Base-by-base conservation (phyloP, 1,140 invertebrate genomes). In the Drosophila bocqueti region DNA sequence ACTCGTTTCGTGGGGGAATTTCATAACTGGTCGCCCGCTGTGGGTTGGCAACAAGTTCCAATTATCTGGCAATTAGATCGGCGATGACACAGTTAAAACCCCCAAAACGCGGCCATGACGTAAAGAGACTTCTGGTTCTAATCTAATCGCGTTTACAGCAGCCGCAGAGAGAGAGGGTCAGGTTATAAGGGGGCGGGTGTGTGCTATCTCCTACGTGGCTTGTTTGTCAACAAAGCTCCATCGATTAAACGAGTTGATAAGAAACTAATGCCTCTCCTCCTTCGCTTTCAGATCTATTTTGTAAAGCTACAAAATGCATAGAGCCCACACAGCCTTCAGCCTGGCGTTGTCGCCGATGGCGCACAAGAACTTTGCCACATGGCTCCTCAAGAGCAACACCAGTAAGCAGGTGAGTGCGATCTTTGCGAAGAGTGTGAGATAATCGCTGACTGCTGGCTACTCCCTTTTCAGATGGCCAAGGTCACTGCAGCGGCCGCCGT, bases 361-460 rank as follows among this genome's bases (percentile, higher is more conserved):
- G 79, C 95, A 94, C 72, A 95, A 96, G 92, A 95, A 95, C 83
- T 96, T 96, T 93, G 96, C 95, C 79, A 95, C 95, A 91, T 97
- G 96, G 96, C 94, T 96, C 65, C 91, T 94, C 24, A 92, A 91
- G 83, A 67, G 93, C 85, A 76, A 92, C 83, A 76, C 92, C 94
- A 75, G 94, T 93, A 81, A 94, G 94, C 94, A 93, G 94, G 83
- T 93, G 93, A 93, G 94, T 7, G 21, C 21, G 8, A 60, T n/a
- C 26, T 10, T 40, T 18, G 1, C 10, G 18, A n/a, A n/a, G 10
- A 47, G 21, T 24, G 13, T 11, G 31, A 3, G 31, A 2, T 13
- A 36, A 31, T 34, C 15, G 2, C 24, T 24, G 24, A 24, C 24
- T 54, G 58, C 40, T 3, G 21, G 43, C 1, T 47, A 50, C 64